Percentiles rank a stretch among this genome's conserved stretches.
These are phyloP conservation scores for Drosophila kohkoa DNA, from an alignment of 1,140 invertebrate genomes.

Conservation along the genomic window DNA sequence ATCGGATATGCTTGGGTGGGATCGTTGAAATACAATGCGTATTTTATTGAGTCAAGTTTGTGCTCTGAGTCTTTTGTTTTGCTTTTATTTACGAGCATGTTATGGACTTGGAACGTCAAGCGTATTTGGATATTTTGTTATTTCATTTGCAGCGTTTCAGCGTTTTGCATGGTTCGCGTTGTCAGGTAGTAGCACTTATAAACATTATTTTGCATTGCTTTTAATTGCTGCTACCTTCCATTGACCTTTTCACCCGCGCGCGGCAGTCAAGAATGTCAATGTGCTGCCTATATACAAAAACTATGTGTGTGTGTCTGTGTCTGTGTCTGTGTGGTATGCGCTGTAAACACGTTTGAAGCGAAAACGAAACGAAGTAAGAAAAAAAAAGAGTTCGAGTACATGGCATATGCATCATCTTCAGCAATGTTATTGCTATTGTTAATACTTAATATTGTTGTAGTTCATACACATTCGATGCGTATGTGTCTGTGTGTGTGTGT, in stretches of 20 bases:
- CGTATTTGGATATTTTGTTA: neutral
- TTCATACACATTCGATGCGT: conserved; percentile 6
- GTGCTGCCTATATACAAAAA: conserved; percentile 1
- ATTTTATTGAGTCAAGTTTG: conserved; percentile 38
- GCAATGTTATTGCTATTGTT: conserved; percentile 54
- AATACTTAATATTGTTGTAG: conserved; percentile 7
- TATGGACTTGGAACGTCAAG: conserved; percentile 8
- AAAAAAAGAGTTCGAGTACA: conserved; percentile 19
- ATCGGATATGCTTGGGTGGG: neutral
- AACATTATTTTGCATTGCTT: conserved; percentile 44
- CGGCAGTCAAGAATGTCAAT: conserved; percentile 61
- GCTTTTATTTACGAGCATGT: neutral
- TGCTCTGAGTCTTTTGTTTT: conserved; percentile 63
- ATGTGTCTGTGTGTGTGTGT: neutral
- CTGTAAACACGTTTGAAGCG: conserved; percentile 28
- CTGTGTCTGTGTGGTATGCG: neutral
- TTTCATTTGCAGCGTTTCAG: too few relatives aligned
- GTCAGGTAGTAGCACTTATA: neutral
- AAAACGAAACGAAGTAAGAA: conserved; percentile 40
- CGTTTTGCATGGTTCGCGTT: conserved; percentile 25
- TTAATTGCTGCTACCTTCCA: conserved; percentile 68
- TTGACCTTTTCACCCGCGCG: conserved; percentile 71
- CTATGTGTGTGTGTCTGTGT: neutral
- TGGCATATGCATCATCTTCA: conserved; percentile 46
- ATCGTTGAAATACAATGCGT: neutral